A percentile compares a stretch with the other conserved stretches of the same genome.
Conservation (phyloP, 2,888 invertebrate genomes). For the Ormyrus thymus region DNA sequence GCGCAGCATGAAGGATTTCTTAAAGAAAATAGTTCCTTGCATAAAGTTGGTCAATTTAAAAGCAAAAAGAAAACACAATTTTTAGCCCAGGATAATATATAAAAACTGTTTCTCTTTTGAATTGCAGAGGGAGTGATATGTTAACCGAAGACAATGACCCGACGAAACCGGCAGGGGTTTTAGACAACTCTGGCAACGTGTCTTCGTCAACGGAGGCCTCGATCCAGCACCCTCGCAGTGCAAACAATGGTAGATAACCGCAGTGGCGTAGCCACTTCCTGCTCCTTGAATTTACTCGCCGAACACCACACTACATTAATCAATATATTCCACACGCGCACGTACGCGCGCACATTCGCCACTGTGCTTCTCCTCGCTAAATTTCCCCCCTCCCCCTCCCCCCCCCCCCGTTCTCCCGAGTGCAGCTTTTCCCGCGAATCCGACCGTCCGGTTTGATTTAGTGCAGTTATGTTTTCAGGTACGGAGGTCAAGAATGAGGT, state of each 20-base stretch:
- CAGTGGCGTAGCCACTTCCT: slow-evolving; percentile 50
- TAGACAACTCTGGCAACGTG: slow-evolving; percentile 73
- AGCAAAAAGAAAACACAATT: neutral
- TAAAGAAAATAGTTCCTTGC: no score
- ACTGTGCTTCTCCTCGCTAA: no score
- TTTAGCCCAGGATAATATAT: no score
- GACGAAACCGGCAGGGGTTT: slow-evolving; percentile 73
- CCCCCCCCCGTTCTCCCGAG: no score
- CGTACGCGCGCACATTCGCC: no score
- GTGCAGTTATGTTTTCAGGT: slow-evolving; percentile 60
- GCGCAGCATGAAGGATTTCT: no score
- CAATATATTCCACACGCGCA: neutral
- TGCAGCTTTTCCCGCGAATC: no score
- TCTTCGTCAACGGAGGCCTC: slow-evolving; percentile 73
- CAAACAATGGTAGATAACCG: slow-evolving; percentile 70
- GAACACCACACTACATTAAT: neutral
- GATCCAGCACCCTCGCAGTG: slow-evolving; percentile 70
- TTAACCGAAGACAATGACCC: slow-evolving; percentile 75
- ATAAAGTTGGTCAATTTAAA: no score
- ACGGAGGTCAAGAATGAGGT: slow-evolving; percentile 73
- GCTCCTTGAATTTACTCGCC: neutral
- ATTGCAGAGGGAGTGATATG: slow-evolving; percentile 72
- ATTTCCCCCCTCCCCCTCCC: no score
- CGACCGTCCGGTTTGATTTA: no score
- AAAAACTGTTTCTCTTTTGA: neutral